Evolutionary conservation across 1,140 invertebrate species (phyloP), one percentile per base, ranked within the genome.

Genomic region (Panagrolaimus sp.): DNA sequence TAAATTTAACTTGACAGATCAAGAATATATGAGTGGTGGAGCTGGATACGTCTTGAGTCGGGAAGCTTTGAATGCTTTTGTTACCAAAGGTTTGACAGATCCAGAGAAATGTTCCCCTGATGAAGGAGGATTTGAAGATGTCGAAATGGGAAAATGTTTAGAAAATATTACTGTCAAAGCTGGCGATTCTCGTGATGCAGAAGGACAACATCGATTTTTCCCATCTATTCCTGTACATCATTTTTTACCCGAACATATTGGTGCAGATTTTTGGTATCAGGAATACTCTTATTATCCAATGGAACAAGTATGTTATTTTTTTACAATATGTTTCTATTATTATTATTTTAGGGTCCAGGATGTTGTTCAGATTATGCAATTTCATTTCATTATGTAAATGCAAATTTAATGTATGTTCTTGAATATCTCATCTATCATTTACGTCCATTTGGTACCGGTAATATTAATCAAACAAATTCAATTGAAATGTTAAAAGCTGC

Each of bases 371-470:
- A 97, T 81, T 91, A 90, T 81, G 93, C 94, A 0, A 89, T 98
- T 45, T 94, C 93, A 0, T 98, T 98, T 85, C 94, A 98, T 83
- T 97, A 97, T 81, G 90, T 97, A 3, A 88, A 88, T 14, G 92
- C 93, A 0, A 90, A 93, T 68, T 80, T 85, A 45, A 85, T 85
- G 84, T 97, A 97, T 83, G 91, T 95, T 1, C 83, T 96, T 26
- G 94, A 98, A 76, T 98, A 96, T 84, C 85, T 97, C 43, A 90
- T 98, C 75, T 98, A 98, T 84, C 94, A 96, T 83, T 84, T 98
- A 58, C 86, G 91, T 67, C 93, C 94, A 0, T 96, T 91, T 81
- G 93, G 92, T 47, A 78, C 83, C 63, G 73, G 78, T 52, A 52
- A n/a, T 52, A 52, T n/a, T 24, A n/a, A 52, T 52, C 17, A 47